Evolutionary conservation across 1,140 invertebrate genomes (phyloP).

Genomic region (Helicorthomorpha holstii): DNA sequence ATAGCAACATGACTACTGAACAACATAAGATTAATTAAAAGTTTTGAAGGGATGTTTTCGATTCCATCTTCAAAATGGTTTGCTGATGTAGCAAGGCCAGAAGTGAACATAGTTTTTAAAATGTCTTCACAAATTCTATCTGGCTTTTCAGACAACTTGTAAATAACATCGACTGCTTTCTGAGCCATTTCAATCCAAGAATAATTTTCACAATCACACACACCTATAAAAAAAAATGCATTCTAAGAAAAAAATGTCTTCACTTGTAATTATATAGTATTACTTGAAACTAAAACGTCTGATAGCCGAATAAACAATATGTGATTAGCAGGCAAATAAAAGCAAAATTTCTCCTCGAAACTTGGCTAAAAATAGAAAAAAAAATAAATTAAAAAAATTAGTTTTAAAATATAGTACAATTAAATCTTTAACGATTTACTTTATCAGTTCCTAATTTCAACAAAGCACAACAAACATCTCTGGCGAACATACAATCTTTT

Average conservation of each 20-base stretch:
- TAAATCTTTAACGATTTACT: too few relatives aligned
- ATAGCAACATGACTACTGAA: constrained; percentile 52
- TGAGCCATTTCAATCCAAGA: constrained; percentile 35
- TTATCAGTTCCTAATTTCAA: constrained; percentile 27
- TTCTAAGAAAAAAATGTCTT: constrained; percentile 7
- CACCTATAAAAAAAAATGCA: constrained; percentile 23
- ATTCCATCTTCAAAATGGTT: background rate
- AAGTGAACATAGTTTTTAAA: too few relatives aligned
- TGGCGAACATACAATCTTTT: constrained; percentile 34
- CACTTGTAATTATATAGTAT: background rate
- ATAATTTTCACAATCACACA: too few relatives aligned
- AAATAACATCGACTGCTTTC: constrained; percentile 41
- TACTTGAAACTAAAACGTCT: background rate
- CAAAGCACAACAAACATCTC: constrained; percentile 39
- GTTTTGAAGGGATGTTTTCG: constrained; percentile 7
- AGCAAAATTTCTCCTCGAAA: too few relatives aligned
- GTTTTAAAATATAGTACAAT: too few relatives aligned
- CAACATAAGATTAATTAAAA: constrained; percentile 45
- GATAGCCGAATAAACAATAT: background rate
- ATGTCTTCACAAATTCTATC: constrained; percentile 28
- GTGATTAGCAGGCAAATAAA: background rate
- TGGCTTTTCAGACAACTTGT: constrained; percentile 32
- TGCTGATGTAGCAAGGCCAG: too few relatives aligned
- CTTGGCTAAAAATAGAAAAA: too few relatives aligned
- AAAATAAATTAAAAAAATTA: too few relatives aligned